Evolutionary conservation across 2,113 vertebrate species (phyloP).

Genomic region (Puntigrus tetrazona): DNA sequence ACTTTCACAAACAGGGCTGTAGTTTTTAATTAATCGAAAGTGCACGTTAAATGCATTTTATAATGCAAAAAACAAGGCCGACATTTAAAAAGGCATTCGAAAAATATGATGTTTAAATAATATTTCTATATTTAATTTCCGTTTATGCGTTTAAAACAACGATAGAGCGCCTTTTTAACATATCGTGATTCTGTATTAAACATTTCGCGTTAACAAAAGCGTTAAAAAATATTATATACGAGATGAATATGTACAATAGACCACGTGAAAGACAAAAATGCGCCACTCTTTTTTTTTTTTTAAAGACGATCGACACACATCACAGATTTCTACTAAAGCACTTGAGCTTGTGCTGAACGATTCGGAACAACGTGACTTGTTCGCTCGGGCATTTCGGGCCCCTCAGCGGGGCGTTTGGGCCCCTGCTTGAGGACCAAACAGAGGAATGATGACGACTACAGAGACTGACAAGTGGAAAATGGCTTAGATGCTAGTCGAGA

Average conservation of each 20-base stretch:
- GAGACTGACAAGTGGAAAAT: slow-evolving; percentile 80
- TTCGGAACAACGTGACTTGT: slow-evolving; percentile 43
- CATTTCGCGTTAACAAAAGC: neutral
- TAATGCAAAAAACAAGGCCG: neutral
- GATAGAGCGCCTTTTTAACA: neutral
- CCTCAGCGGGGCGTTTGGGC: slow-evolving; percentile 52
- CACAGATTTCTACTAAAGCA: slow-evolving; percentile 13
- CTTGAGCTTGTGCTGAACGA: slow-evolving; percentile 36
- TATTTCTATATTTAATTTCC: neutral
- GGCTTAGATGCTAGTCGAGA: slow-evolving; percentile 72
- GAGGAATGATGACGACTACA: slow-evolving; percentile 70
- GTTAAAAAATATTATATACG: neutral
- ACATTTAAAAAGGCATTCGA: neutral
- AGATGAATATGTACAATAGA: neutral
- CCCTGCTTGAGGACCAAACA: slow-evolving; percentile 56
- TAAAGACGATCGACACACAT: slow-evolving; percentile 5
- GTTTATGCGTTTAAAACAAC: neutral
- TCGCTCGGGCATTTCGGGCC: slow-evolving; percentile 34
- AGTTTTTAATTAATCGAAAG: neutral
- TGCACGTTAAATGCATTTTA: neutral
- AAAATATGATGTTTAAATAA: neutral
- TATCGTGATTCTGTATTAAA: neutral
- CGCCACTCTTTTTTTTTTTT: neutral
- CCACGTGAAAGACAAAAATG: neutral
- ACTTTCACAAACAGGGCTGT: neutral